Evolutionary conservation across 2,797 vertebrate genomes (phyloP).

Genomic region (Gymnothorax reevesii): DNA sequence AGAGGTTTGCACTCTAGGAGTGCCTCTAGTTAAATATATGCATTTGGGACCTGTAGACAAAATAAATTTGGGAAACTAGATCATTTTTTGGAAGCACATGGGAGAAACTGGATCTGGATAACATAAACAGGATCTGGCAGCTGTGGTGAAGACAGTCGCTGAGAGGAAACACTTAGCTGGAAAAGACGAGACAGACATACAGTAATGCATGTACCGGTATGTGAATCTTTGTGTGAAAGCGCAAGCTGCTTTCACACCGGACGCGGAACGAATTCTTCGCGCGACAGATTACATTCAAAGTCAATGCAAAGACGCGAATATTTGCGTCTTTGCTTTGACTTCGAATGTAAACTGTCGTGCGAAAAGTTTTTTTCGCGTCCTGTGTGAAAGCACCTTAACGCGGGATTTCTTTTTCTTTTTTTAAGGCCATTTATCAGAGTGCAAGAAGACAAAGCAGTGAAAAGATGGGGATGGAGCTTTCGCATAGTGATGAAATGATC

Average conservation of each 20-base stretch:
- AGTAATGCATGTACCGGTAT: background rate
- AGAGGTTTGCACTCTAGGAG: too few relatives aligned
- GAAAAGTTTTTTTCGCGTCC: too few relatives aligned
- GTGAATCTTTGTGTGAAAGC: background rate
- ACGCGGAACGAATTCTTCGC: too few relatives aligned
- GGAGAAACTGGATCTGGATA: constrained; percentile 9
- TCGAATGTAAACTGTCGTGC: too few relatives aligned
- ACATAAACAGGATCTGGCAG: constrained; percentile 11
- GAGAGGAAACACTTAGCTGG: constrained; percentile 9
- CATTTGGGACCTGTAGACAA: background rate
- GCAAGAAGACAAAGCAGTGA: background rate
- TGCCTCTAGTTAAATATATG: background rate
- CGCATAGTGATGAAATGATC: constrained; percentile 1
- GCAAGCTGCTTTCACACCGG: too few relatives aligned
- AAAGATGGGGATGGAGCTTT: background rate
- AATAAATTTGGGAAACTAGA: background rate
- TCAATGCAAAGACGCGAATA: too few relatives aligned
- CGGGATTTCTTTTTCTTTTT: background rate
- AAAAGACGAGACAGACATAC: background rate
- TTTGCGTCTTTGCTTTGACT: too few relatives aligned
- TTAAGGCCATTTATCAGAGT: background rate
- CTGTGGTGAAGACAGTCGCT: background rate
- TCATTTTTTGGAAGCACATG: constrained; percentile 13
- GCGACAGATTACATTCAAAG: too few relatives aligned
- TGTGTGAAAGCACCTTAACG: too few relatives aligned